These are phyloP conservation scores for Peromyscus californicus DNA, from an alignment of 2,113 vertebrate genomes.

Conservation along the genomic window DNA sequence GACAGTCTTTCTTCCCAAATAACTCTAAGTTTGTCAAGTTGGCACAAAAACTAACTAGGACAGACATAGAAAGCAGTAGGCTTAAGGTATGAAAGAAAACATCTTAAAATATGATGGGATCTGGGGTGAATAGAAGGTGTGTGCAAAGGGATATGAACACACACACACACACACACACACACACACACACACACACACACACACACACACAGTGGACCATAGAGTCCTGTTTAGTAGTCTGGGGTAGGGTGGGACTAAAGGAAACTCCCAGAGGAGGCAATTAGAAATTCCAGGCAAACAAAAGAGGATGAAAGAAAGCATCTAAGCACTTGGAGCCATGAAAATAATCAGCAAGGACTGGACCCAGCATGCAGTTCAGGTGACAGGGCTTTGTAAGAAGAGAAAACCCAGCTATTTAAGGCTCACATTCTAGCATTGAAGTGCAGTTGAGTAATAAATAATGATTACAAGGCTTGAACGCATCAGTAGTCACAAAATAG, in stretches of 20 bases:
- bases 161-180: no score
- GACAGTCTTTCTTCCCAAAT: neutral
- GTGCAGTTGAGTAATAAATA: neutral
- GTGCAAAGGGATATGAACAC: no score
- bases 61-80: neutral
- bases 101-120: neutral
- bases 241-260: neutral
- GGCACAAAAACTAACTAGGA: neutral
- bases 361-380: neutral
- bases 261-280: neutral
- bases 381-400: neutral
- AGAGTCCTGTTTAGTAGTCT: neutral
- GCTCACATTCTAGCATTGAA: neutral
- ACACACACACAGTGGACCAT: neutral
- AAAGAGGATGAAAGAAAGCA: neutral
- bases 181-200: no score
- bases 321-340: neutral
- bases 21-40: neutral
- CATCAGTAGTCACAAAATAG: neutral
- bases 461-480: neutral
- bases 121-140: neutral
- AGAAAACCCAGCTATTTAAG: neutral
- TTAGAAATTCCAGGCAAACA: neutral
- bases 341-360: neutral
- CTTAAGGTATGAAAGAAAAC: neutral